Percentiles rank a stretch among this genome's conserved stretches.
phyloP scores from a whole-genome alignment of 1,140 invertebrate species.

The Gryllus bimaculatus region DNA sequence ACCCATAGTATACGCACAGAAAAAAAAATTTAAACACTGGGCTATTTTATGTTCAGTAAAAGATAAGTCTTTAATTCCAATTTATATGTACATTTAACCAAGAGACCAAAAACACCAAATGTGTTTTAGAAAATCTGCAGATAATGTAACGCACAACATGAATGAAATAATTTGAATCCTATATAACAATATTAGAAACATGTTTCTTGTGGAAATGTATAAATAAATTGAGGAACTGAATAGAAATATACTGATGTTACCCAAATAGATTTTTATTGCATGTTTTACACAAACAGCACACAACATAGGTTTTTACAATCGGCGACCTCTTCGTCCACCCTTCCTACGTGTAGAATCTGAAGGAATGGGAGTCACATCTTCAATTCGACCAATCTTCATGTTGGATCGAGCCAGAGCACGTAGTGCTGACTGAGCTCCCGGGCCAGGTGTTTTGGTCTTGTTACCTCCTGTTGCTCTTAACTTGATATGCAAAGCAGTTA shows the following conservation, averaged over 20 bases:
- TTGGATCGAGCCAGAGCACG: constrained; percentile 94
- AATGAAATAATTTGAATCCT: no score
- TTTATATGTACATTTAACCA: no score
- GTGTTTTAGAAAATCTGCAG: no score
- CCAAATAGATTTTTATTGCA: not conserved
- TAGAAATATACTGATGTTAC: not conserved
- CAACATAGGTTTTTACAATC: constrained; percentile 63
- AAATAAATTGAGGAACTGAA: not conserved
- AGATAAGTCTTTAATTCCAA: no score
- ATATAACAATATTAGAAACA: no score
- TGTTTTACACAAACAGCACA: not conserved
- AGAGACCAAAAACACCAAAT: no score
- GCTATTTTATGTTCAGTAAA: no score
- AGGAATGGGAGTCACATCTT: constrained; percentile 99
- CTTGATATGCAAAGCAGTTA: constrained; percentile 97
- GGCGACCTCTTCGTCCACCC: constrained; percentile 96
- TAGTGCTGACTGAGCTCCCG: constrained; percentile 95
- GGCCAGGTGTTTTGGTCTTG: constrained; percentile 95
- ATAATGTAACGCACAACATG: no score
- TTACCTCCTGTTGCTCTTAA: constrained; percentile 97
- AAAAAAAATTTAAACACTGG: no score
- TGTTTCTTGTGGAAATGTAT: not conserved
- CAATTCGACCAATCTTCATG: constrained; percentile 99
- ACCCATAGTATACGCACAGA: no score
- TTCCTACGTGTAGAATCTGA: constrained; percentile 98